phyloP scores from a whole-genome alignment of 1,140 invertebrate species.

The Drosophila varians region DNA sequence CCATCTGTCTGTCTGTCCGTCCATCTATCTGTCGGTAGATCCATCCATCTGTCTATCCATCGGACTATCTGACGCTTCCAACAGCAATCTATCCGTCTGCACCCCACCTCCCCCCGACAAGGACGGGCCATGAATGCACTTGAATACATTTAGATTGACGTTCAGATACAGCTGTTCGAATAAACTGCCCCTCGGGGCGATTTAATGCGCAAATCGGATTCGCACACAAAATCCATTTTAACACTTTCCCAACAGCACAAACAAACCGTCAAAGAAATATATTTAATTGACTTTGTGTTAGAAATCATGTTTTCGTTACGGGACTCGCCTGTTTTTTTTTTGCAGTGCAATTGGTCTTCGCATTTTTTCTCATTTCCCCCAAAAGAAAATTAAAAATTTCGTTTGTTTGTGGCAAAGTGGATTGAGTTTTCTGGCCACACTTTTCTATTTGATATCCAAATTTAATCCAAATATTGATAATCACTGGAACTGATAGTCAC shows the following conservation, averaged over 20 bases:
- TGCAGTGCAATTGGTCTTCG: not conserved
- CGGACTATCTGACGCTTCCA: slow-evolving; percentile 13
- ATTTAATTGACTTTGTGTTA: not conserved
- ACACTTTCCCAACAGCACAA: slow-evolving; percentile 8
- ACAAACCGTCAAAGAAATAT: slow-evolving; percentile 1
- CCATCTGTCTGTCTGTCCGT: slow-evolving; percentile 27
- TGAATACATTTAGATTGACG: slow-evolving; percentile 79
- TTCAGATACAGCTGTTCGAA: slow-evolving; percentile 72
- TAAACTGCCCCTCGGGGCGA: not conserved
- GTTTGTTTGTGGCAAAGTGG: not conserved
- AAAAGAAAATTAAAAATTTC: not conserved
- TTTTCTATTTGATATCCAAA: not conserved
- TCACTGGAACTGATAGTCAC: no score
- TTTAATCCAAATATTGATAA: not conserved
- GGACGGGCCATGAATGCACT: slow-evolving; percentile 56
- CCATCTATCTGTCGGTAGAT: slow-evolving; percentile 14
- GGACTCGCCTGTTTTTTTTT: not conserved
- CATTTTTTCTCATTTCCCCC: not conserved
- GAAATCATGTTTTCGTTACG: not conserved
- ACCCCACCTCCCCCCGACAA: no score
- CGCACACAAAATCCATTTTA: not conserved
- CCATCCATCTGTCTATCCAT: slow-evolving; percentile 18
- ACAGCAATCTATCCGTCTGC: slow-evolving; percentile 26
- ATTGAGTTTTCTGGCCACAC: not conserved
- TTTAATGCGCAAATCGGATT: slow-evolving; percentile 13